A percentile compares a stretch with the other conserved stretches of the same genome.
Conservation (phyloP, 2,888 invertebrate species). For the Hetaerina titia region DNA sequence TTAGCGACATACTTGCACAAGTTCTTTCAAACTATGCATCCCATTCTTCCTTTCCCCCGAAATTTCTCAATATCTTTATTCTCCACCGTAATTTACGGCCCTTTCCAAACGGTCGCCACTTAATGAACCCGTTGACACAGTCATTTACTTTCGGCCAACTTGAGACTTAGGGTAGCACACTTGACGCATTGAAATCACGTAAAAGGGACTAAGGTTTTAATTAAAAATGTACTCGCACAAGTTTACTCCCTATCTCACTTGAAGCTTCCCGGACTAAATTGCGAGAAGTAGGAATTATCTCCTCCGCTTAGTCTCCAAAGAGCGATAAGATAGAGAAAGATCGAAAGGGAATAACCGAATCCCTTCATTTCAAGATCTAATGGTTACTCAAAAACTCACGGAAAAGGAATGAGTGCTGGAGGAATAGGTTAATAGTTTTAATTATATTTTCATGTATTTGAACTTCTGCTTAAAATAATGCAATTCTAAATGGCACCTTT, state of each 20-base stretch:
- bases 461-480: not conserved
- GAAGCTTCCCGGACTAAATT: not conserved
- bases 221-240: conserved; percentile 33
- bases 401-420: not conserved
- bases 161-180: not conserved
- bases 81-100: not conserved
- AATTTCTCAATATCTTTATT: not conserved
- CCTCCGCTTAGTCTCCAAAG: not conserved
- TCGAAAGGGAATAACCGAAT: not conserved
- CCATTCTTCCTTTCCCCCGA: not conserved
- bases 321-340: not conserved
- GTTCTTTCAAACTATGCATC: not conserved
- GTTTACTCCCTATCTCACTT: not conserved
- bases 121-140: conserved; percentile 23
- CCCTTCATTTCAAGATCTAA: not conserved
- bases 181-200: not conserved
- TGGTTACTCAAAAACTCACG: not conserved
- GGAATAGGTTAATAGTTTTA: not conserved
- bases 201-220: conserved; percentile 33
- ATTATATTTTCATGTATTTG: not conserved
- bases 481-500: not conserved
- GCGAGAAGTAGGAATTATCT: not conserved
- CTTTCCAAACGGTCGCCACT: not conserved
- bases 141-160: not conserved
- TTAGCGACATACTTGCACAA: not conserved